Conservation (phyloP, 2,888 invertebrate species). For the Xylophagus ater region DNA sequence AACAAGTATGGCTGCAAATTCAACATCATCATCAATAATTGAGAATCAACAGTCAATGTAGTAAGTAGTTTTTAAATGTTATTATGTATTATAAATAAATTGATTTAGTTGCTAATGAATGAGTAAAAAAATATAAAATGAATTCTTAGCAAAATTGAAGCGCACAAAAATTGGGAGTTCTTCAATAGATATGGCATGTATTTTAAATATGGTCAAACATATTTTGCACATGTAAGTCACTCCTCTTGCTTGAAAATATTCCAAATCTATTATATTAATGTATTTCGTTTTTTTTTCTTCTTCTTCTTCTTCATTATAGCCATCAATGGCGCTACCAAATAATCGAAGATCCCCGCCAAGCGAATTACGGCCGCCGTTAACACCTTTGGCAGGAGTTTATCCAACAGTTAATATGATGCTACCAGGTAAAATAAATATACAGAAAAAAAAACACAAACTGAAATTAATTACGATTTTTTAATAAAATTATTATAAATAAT, state of each 20-base stretch:
- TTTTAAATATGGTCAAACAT: conserved; percentile 38
- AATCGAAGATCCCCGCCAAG: conserved; percentile 38
- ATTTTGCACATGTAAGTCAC: conserved; percentile 37
- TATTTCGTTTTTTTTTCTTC: background rate
- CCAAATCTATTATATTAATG: background rate
- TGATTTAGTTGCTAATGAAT: too few relatives aligned
- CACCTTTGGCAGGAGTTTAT: conserved; percentile 38
- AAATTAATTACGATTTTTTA: background rate
- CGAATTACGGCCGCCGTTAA: conserved; percentile 35
- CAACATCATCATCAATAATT: background rate
- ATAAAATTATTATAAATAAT: too few relatives aligned
- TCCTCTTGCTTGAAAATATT: background rate
- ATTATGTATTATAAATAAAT: too few relatives aligned
- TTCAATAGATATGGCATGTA: too few relatives aligned
- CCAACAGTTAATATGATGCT: conserved; percentile 39
- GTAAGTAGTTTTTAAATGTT: too few relatives aligned
- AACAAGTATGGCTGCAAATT: too few relatives aligned
- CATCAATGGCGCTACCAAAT: conserved; percentile 36
- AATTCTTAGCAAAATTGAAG: too few relatives aligned
- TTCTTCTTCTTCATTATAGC: conserved; percentile 23
- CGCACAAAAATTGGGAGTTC: too few relatives aligned
- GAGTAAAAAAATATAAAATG: too few relatives aligned
- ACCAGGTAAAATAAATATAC: conserved; percentile 27
- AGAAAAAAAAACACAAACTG: background rate
- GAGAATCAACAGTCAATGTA: conserved; percentile 28